phyloP scores from a whole-genome alignment of 2,797 vertebrate genomes.

The Scomberomorus guttatus region DNA sequence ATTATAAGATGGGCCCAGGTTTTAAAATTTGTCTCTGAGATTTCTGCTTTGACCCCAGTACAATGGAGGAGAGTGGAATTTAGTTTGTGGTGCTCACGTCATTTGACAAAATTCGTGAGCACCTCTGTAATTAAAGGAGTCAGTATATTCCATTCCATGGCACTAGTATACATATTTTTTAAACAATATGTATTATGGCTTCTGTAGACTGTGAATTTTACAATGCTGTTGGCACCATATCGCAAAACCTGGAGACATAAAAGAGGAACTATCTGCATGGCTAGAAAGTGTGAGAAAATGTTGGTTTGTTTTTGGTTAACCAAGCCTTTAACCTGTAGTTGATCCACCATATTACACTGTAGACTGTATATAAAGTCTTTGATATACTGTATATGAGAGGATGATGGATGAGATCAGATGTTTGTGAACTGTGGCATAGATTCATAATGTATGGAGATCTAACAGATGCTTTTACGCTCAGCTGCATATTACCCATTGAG shows the following conservation, averaged over 20 bases:
- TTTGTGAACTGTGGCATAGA: constrained; percentile 9
- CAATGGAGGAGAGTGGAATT: too few species aligned
- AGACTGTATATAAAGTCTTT: background rate
- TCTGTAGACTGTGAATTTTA: too few species aligned
- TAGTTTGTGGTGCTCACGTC: too few species aligned
- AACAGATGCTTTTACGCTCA: constrained; percentile 38
- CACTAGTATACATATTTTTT: too few species aligned
- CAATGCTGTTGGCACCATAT: background rate
- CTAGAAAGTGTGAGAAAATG: background rate
- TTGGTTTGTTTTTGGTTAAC: background rate
- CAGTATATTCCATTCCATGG: too few species aligned
- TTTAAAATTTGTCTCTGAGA: too few species aligned
- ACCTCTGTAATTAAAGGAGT: too few species aligned
- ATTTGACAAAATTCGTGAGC: background rate
- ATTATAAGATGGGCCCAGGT: too few species aligned
- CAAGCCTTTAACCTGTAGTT: background rate
- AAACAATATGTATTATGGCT: too few species aligned
- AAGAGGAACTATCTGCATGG: background rate
- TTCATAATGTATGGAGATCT: constrained; percentile 22
- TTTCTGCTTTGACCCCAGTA: background rate
- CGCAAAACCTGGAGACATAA: background rate
- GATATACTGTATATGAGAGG: background rate
- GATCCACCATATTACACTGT: background rate
- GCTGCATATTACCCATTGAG: constrained; percentile 15
- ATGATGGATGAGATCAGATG: background rate